Evolutionary conservation across 2,113 vertebrate species (phyloP).

Genomic region (Cheirogaleus medius): DNA sequence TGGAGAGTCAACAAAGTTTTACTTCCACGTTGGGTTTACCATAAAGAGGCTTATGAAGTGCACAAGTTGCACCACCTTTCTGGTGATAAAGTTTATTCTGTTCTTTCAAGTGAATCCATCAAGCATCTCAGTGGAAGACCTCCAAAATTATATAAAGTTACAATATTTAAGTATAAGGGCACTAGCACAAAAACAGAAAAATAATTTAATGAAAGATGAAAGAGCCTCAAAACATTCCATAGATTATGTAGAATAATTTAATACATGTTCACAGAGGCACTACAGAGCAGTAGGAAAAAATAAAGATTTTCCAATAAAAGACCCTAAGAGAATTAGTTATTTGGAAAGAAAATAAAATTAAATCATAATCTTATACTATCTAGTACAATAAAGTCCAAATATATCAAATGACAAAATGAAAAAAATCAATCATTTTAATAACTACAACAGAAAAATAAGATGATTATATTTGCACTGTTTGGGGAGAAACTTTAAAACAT

Average conservation of each 20-base stretch:
- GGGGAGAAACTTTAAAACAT: not conserved
- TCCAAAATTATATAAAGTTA: not conserved
- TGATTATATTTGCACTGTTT: not conserved
- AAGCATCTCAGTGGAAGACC: accelerated
- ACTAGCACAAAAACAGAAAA: not conserved
- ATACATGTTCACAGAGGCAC: not conserved
- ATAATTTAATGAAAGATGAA: not conserved
- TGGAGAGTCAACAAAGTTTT: not conserved
- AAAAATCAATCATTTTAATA: not conserved
- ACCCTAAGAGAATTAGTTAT: not conserved
- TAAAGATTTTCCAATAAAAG: not conserved
- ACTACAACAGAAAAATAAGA: not conserved
- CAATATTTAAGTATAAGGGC: not conserved
- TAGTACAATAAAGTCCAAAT: not conserved
- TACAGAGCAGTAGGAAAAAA: not conserved
- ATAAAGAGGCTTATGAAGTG: not conserved
- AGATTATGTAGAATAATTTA: not conserved
- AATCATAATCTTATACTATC: not conserved
- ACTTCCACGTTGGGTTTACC: not conserved
- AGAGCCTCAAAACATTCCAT: not conserved
- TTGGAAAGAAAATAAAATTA: not conserved
- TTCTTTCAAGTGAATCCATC: not conserved
- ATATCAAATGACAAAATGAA: not conserved
- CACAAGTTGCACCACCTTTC: not conserved
- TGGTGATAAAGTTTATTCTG: not conserved